Conservation (phyloP, 1,140 invertebrate genomes). For the Branchinecta lindahli region DNA sequence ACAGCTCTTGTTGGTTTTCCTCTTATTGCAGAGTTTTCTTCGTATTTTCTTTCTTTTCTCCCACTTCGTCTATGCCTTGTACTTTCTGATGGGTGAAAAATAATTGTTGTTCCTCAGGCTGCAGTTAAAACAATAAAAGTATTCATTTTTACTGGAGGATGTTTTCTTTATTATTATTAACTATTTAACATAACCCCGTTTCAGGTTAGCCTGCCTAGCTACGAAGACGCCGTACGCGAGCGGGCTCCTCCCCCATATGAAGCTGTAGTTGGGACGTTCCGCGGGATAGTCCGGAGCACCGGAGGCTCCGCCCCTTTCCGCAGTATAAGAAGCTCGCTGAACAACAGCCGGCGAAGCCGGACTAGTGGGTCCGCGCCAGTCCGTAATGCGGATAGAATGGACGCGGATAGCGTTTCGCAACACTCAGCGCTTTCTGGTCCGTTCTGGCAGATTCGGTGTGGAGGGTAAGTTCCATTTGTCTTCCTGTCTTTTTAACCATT, state of each 20-base stretch:
- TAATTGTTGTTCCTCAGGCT: too few relatives aligned
- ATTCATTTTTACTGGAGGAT: too few relatives aligned
- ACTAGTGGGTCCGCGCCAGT: slow-evolving; percentile 22
- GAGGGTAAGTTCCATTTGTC: neutral
- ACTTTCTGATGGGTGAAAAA: too few relatives aligned
- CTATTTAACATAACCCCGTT: slow-evolving; percentile 9
- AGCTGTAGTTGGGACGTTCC: neutral
- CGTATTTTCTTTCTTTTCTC: too few relatives aligned
- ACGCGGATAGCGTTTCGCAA: neutral
- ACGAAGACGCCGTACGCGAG: slow-evolving; percentile 33
- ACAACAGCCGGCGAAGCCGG: slow-evolving; percentile 25
- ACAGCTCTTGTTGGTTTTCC: too few relatives aligned
- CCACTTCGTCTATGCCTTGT: too few relatives aligned
- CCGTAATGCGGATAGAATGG: slow-evolving; percentile 28
- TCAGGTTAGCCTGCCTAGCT: slow-evolving; percentile 31
- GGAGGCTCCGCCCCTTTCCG: slow-evolving; percentile 19
- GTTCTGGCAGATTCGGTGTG: neutral
- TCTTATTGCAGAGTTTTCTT: too few relatives aligned
- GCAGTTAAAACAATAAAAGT: too few relatives aligned
- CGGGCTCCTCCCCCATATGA: slow-evolving; percentile 19
- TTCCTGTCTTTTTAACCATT: too few relatives aligned
- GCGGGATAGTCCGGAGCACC: neutral
- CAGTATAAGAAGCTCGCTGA: slow-evolving; percentile 28
- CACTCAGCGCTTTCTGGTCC: neutral
- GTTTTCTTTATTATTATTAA: too few relatives aligned